Evolutionary conservation across 53 echinoderm and acorn worm genomes (phyloP), one percentile per base, ranked within the genome.

Genomic region (Mesocentrotus franciscanus): DNA sequence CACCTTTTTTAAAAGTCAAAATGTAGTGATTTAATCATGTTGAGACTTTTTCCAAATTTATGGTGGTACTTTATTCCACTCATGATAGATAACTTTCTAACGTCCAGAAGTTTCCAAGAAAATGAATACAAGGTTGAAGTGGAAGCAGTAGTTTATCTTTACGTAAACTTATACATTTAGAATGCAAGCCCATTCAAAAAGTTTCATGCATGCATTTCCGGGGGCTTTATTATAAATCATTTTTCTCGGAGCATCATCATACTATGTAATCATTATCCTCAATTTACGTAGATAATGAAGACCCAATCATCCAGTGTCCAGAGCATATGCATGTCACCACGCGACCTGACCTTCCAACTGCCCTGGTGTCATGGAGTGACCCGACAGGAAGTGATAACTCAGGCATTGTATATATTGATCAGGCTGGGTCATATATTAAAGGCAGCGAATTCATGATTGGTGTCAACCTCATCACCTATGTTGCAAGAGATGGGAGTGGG

Each of bases 351-450:
- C 68, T 91, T 34, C 62, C 91, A 0, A 35, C 91, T 32, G 91
- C 66, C 20, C 15, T 39, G 34, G 91, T 91, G 27, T 91, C 68
- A 10, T 91, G 91, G 91, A 33, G 18, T 62, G 68, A 91, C 62
- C 91, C 91, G 20, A 64, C 68, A 68, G 39, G 35, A 64, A 62
- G 91, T 35, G 91, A 91, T 91, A 91, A 91, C 68, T 91, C 91
- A 10, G 91, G 68, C 14, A 24, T 24, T 66, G 34, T 68, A 5
- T 20, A 35, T 64, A 42, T 91, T 10, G 27, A 11, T n/a, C 36
- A 64, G 35, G 35, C 2, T 22, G 91, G 91, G 10, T 36, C 64
- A 66, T 33, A 20, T 22, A 15, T 64, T 16, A 91, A 64, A 3
- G 91, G 39, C 17, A 18, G 30, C 9, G 68, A 91, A 22, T 91